Conservation (phyloP, 2,113 vertebrate species). For the Osmerus mordax region DNA sequence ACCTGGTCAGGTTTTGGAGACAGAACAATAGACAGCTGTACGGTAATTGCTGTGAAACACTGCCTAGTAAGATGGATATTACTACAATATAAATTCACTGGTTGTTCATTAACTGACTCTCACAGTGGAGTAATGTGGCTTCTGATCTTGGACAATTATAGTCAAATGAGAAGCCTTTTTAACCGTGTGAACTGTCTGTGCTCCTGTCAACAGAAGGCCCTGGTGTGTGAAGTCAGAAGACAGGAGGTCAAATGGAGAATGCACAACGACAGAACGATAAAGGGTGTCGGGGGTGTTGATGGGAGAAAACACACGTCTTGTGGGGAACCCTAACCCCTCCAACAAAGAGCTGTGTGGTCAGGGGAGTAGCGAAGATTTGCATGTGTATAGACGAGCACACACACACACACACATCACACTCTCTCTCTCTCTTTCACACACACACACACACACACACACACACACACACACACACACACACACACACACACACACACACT, state of each 20-base stretch:
- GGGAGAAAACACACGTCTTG: constrained; percentile 30
- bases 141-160: too few relatives aligned
- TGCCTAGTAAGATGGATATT: too few relatives aligned
- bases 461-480: background rate
- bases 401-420: background rate
- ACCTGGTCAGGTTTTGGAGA: too few relatives aligned
- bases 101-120: too few relatives aligned
- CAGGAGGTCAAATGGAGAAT: constrained; percentile 28
- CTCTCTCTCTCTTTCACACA: too few relatives aligned
- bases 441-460: too few relatives aligned
- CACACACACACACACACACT: background rate
- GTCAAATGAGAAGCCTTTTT: too few relatives aligned
- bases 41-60: too few relatives aligned
- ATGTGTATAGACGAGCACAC: constrained; percentile 27
- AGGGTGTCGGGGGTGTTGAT: constrained; percentile 5
- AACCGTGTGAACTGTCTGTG: too few relatives aligned
- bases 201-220: background rate
- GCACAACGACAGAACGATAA: constrained; percentile 22
- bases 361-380: constrained; percentile 46
- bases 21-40: too few relatives aligned
- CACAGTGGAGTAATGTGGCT: too few relatives aligned
- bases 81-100: too few relatives aligned
- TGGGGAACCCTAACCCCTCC: constrained; percentile 31
- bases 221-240: constrained; percentile 12
- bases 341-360: constrained; percentile 33